Evolutionary conservation across 2,888 invertebrate species (phyloP).

Genomic region (Himalopsyche japonica): DNA sequence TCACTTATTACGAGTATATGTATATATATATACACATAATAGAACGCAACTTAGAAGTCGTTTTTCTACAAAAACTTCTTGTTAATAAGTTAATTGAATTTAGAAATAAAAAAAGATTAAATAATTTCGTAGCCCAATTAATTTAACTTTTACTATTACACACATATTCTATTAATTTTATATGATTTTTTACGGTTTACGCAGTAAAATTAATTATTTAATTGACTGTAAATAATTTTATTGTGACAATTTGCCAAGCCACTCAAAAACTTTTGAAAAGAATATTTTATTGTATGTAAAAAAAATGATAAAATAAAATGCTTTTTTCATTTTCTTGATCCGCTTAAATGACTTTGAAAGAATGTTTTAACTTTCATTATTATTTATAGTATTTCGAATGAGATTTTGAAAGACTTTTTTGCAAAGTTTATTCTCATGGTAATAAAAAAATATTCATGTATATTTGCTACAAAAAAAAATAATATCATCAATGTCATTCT

Average conservation of each 20-base stretch:
- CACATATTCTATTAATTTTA: too few species aligned
- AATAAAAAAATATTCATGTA: neutral
- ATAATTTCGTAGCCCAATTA: too few species aligned
- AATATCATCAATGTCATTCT: neutral
- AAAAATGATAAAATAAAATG: neutral
- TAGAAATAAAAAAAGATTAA: too few species aligned
- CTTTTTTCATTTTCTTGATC: neutral
- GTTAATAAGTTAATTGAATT: too few species aligned
- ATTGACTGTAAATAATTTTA: neutral
- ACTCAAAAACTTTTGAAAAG: neutral
- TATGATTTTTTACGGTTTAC: too few species aligned
- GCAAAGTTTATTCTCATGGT: neutral
- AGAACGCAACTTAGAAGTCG: too few species aligned
- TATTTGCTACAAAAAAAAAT: neutral
- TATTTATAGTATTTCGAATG: neutral
- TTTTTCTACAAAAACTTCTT: too few species aligned
- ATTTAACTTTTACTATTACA: too few species aligned
- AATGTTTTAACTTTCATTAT: neutral
- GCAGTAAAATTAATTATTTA: too few species aligned
- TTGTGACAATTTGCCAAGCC: neutral
- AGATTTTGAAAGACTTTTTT: neutral
- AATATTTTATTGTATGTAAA: neutral
- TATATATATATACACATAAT: too few species aligned
- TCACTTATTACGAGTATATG: too few species aligned
- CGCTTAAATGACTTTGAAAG: neutral